Conservation (phyloP, 2,797 vertebrate genomes). For the Antrozous pallidus region DNA sequence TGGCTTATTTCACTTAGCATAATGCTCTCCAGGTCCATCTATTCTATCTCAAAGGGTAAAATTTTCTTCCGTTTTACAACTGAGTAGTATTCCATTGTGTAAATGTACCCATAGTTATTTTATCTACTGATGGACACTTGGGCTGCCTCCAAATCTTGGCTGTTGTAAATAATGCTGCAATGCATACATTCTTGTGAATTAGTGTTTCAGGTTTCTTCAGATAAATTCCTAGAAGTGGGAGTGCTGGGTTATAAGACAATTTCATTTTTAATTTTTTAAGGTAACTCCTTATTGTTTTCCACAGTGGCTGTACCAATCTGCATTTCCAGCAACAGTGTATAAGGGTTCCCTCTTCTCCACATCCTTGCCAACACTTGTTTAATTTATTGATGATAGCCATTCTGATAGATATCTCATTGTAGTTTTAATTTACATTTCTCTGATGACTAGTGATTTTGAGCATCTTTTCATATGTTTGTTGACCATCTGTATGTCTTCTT, state of each 20-base stretch:
- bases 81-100: not conserved
- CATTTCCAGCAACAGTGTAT: not conserved
- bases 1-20: not conserved
- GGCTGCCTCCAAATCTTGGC: not conserved
- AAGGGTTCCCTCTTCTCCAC: not conserved
- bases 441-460: not conserved
- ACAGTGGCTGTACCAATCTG: not conserved
- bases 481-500: not conserved
- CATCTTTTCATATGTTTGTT: not conserved
- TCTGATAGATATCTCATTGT: not conserved
- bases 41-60: not conserved
- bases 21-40: not conserved
- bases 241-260: not conserved
- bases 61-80: not conserved
- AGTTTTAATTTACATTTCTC: not conserved
- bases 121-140: not conserved
- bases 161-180: not conserved
- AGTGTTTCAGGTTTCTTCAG: not conserved
- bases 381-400: not conserved
- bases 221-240: not conserved
- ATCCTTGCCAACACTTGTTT: not conserved
- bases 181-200: not conserved
- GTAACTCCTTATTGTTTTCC: not conserved
- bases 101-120: not conserved
- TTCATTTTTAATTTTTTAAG: not conserved